Conservation (phyloP, 1,140 invertebrate genomes). For the Panulirus ornatus region DNA sequence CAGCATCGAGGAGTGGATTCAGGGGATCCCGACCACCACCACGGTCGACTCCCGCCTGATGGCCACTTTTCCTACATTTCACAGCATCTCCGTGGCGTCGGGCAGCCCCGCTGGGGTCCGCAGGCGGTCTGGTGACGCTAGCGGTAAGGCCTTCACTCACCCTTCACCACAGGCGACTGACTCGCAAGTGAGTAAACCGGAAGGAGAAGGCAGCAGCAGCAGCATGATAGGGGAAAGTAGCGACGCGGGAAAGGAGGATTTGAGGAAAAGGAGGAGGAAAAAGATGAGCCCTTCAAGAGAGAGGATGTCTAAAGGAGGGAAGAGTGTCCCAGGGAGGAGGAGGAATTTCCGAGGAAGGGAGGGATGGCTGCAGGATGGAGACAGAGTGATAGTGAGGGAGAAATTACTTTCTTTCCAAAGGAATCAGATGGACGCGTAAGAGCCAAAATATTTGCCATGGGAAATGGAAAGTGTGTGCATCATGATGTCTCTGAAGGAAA, state of each 20-base stretch:
- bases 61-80: conserved; percentile 51
- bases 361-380: too few relatives aligned
- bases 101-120: conserved; percentile 47
- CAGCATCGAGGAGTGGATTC: background rate
- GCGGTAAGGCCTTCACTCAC: background rate
- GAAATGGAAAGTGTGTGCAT: too few relatives aligned
- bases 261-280: too few relatives aligned
- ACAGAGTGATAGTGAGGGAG: too few relatives aligned
- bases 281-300: too few relatives aligned
- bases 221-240: background rate
- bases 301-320: too few relatives aligned
- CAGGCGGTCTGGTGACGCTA: conserved; percentile 17
- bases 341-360: too few relatives aligned
- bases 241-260: too few relatives aligned
- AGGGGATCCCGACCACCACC: background rate
- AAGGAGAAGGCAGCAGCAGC: background rate
- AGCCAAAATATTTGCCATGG: too few relatives aligned
- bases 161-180: background rate
- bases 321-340: background rate
- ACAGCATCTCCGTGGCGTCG: conserved; percentile 44
- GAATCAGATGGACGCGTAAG: too few relatives aligned
- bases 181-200: background rate
- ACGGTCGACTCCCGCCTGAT: conserved; percentile 19
- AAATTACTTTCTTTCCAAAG: too few relatives aligned
- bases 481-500: too few relatives aligned